Evolutionary conservation across 2,797 vertebrate genomes (phyloP), one percentile per base, ranked within the genome.

Genomic region (Sylvia borin): DNA sequence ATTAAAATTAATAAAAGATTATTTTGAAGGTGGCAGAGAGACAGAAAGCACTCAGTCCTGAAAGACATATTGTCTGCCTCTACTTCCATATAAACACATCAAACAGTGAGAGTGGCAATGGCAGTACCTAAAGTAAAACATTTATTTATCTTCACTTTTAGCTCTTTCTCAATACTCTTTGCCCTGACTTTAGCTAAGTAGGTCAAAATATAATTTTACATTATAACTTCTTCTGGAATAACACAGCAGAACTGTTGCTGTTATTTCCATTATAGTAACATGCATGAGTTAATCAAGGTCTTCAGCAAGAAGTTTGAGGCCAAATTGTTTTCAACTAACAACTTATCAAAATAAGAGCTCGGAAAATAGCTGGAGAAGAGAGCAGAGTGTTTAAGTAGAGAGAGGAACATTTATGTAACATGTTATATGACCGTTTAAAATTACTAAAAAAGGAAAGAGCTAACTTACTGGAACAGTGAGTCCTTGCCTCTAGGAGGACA

Each of bases 401-500:
- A 80, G 24, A 66, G 21, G 47, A 92, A 62, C 66, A 84, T 75
- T 91, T 90, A 83, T 38, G n/a, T 75, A 90, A 95, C 54, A 57
- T 22, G 61, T 70, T 60, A 45, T 12, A 60, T 2, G 70, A 86
- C 65, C 64, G 57, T 76, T 84, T 75, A 25, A 84, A 84, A 85
- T 32, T 26, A 38, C 48, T 80, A 68, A 85, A 83, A 92, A 89
- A 76, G 83, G 48, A 64, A 60, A 42, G 48, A 34, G n/a, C 58
- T 72, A 70, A 62, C 70, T 84, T 47, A 26, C 70, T 78, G 81
- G 82, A 90, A 91, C 85, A 91, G 18, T 0, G 7, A 92, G 92
- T 86, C 55, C 73, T 85, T 88, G 82, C 66, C 62, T 93, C 62
- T 66, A 66, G 58, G 82, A 94, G 78, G 58, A 91, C 51, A 92